Evolutionary conservation across 2,888 invertebrate species (phyloP).

Genomic region (Aproaerema taeniolella): DNA sequence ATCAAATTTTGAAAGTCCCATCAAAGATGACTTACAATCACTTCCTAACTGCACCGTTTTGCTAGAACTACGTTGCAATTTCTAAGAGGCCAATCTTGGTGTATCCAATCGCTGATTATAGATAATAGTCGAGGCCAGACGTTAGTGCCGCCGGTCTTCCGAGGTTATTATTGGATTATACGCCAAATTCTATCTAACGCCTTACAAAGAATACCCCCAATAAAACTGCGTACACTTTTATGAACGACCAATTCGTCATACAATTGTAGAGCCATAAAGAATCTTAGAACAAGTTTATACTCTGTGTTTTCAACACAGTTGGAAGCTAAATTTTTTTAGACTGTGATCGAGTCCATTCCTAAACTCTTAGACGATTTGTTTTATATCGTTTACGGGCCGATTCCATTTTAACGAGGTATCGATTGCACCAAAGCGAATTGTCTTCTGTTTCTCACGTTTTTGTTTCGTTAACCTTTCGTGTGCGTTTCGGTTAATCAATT

Average conservation of each 20-base stretch:
- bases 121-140: conserved; percentile 51
- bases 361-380: conserved; percentile 35
- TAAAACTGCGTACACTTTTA: conserved; percentile 49
- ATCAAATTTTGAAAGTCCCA: conserved; percentile 34
- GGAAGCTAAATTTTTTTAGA: conserved; percentile 28
- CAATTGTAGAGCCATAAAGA: conserved; percentile 36
- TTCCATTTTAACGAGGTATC: conserved; percentile 63
- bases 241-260: conserved; percentile 42
- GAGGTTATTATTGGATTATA: conserved; percentile 67
- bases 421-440: conserved; percentile 48
- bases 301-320: conserved; percentile 27
- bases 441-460: conserved; percentile 69
- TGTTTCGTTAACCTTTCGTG: conserved; percentile 56
- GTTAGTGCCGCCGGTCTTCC: conserved; percentile 69
- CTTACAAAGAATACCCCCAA: conserved; percentile 42
- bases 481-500: conserved; percentile 53
- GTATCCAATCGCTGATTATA: conserved; percentile 63
- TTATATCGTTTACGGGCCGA: conserved; percentile 53
- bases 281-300: conserved; percentile 19
- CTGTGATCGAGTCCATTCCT: conserved; percentile 27
- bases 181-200: conserved; percentile 55
- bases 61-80: conserved; percentile 33
- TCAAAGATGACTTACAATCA: conserved; percentile 27
- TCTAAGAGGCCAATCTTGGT: conserved; percentile 52
- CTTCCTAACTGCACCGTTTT: conserved; percentile 30